A percentile compares a stretch with the other conserved stretches of the same genome.
phyloP scores from a whole-genome alignment of 2,113 vertebrate genomes.

The Myotis lucifugus region DNA sequence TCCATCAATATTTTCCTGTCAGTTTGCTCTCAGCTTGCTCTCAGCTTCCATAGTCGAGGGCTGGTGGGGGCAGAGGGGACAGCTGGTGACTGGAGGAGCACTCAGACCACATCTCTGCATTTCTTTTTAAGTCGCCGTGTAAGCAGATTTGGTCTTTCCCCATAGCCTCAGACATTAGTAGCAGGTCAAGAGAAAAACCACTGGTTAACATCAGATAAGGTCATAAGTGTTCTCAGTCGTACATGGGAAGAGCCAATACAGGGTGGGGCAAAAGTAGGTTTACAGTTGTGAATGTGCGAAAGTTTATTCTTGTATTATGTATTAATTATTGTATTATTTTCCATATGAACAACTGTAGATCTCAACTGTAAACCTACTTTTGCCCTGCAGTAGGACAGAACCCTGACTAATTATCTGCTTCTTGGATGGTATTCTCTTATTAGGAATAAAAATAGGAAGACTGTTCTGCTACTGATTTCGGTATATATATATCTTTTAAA shows the following conservation, averaged over 20 bases:
- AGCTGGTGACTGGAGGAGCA: not conserved
- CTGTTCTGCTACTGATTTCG: not conserved
- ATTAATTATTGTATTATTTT: not conserved
- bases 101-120: not conserved
- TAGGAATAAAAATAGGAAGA: not conserved
- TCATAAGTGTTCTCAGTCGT: not conserved
- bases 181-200: conserved; percentile 21
- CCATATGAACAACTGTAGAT: not conserved
- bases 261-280: not conserved
- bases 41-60: not conserved
- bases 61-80: not conserved
- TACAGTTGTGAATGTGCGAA: not conserved
- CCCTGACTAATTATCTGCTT: not conserved
- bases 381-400: not conserved
- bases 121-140: not conserved
- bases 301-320: not conserved
- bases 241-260: not conserved
- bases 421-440: not conserved
- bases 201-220: not conserved
- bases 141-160: not conserved
- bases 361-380: not conserved
- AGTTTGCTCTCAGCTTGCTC: no score
- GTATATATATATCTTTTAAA: not conserved
- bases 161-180: not conserved
- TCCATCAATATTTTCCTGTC: not conserved